Percentiles rank a stretch among this genome's conserved stretches.
Evolutionary conservation across 2,113 vertebrate species (phyloP).

Genomic region (Colinus virginianus): DNA sequence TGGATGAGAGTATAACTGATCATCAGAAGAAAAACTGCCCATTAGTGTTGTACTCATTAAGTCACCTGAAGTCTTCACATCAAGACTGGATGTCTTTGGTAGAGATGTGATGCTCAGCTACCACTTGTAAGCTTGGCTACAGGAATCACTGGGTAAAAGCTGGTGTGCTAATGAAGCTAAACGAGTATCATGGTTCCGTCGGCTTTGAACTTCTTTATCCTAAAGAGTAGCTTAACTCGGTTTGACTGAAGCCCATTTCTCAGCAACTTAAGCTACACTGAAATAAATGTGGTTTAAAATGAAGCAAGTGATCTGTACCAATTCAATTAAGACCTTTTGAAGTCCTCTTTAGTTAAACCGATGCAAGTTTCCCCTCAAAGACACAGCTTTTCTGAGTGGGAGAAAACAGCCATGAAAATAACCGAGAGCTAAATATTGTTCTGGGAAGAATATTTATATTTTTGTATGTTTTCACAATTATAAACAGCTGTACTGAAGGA

Average conservation of each 20-base stretch:
- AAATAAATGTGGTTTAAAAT: conserved; percentile 20
- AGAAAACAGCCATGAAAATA: conserved; percentile 8
- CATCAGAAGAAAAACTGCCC: background rate
- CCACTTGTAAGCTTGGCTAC: background rate
- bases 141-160: background rate
- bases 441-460: background rate
- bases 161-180: background rate
- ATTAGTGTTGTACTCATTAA: background rate
- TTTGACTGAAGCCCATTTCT: background rate
- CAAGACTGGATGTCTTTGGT: background rate
- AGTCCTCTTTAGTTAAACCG: conserved; percentile 8
- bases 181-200: background rate
- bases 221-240: background rate
- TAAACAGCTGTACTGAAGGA: conserved; percentile 10
- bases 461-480: background rate
- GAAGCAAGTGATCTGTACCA: background rate
- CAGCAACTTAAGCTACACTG: background rate
- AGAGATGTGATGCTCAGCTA: background rate
- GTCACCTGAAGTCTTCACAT: background rate
- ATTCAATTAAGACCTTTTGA: conserved; percentile 4
- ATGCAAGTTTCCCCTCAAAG: conserved; percentile 17
- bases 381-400: background rate
- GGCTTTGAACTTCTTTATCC: background rate
- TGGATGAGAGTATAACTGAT: background rate
- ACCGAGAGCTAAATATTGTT: background rate